Evolutionary conservation across 2,888 invertebrate genomes (phyloP).

Genomic region (Tetragonula carbonaria): DNA sequence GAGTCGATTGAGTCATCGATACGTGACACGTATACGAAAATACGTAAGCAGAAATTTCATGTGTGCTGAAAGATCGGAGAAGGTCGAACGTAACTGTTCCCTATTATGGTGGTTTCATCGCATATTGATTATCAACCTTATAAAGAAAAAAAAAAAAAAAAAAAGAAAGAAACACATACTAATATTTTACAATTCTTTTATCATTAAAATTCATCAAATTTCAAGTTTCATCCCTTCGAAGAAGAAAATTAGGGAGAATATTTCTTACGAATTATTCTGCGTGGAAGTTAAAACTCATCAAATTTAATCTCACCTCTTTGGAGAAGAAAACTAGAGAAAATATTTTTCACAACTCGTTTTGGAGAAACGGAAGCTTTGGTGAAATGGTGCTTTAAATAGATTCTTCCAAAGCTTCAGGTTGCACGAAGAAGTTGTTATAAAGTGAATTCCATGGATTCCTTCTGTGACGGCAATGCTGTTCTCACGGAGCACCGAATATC

Average conservation of each 20-base stretch:
- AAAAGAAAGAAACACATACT: no score
- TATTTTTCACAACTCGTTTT: neutral
- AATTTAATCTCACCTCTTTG: neutral
- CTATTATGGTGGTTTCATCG: constrained; percentile 43
- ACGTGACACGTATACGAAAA: constrained; percentile 66
- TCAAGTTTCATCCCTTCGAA: no score
- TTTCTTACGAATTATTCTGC: no score
- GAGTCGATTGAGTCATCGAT: constrained; percentile 71
- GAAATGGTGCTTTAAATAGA: constrained; percentile 19
- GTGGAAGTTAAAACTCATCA: neutral
- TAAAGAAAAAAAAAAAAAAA: no score
- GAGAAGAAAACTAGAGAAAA: neutral
- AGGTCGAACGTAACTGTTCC: constrained; percentile 65
- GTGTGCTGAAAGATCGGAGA: constrained; percentile 50
- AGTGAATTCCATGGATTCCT: constrained; percentile 62
- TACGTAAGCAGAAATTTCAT: constrained; percentile 61
- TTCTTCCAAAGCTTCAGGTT: constrained; percentile 8
- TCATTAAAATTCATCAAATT: no score
- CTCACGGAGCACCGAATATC: constrained; percentile 64
- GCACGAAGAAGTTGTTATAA: constrained; percentile 56
- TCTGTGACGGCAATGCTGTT: constrained; percentile 59
- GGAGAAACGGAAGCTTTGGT: neutral
- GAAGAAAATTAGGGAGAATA: no score
- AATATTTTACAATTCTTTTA: no score
- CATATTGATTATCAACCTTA: neutral